phyloP scores from a whole-genome alignment of 2,113 vertebrate species.

The Alligator mississippiensis region DNA sequence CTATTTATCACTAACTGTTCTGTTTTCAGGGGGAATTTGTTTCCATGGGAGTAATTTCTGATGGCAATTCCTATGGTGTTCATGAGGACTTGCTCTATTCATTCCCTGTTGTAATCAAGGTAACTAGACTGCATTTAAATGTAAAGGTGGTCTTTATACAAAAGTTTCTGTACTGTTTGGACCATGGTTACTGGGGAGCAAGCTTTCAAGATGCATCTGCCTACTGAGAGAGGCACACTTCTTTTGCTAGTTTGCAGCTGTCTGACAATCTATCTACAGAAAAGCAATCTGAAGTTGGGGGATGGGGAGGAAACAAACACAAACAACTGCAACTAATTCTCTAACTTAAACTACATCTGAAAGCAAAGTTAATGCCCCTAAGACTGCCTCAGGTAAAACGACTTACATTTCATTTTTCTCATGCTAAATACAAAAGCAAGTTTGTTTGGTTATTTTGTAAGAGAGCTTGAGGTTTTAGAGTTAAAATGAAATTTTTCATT shows the following conservation, averaged over 20 bases:
- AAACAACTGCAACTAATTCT: not conserved
- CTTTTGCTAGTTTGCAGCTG: not conserved
- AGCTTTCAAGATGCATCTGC: not conserved
- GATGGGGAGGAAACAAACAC: not conserved
- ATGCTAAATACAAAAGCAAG: not conserved
- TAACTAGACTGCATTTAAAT: conserved; percentile 55
- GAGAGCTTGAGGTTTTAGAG: not conserved
- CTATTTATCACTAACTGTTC: not conserved
- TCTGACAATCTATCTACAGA: not conserved
- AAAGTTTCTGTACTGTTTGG: not conserved
- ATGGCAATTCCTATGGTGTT: conserved; percentile 90
- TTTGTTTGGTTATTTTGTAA: not conserved
- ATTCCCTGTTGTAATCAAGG: conserved; percentile 96
- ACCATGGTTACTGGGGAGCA: not conserved
- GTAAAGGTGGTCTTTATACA: not conserved
- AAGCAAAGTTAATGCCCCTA: not conserved
- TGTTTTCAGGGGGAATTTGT: conserved; percentile 90
- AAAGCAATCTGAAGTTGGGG: not conserved
- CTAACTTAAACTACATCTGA: not conserved
- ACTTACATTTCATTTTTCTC: not conserved
- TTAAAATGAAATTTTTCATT: not conserved
- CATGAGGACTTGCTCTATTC: conserved; percentile 94
- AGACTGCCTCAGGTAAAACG: not conserved
- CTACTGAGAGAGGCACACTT: not conserved
- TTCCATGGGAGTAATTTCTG: conserved; percentile 96